Conservation (phyloP, 2,113 vertebrate species). For the Porphyrio hochstetteri region DNA sequence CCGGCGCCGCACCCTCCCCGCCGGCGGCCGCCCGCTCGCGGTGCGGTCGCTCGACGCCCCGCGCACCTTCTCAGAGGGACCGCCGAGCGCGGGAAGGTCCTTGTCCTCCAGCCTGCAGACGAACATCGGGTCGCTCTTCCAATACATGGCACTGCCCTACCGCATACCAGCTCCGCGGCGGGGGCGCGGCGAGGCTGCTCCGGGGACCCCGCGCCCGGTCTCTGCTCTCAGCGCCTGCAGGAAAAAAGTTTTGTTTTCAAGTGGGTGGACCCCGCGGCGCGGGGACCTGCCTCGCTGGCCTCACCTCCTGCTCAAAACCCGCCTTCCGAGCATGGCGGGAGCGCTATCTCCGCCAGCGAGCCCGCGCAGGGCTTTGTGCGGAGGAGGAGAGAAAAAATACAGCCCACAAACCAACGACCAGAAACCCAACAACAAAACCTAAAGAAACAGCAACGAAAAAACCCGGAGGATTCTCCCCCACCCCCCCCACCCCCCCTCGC, state of each 20-base stretch:
- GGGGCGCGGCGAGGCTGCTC: neutral
- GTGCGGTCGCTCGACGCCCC: neutral
- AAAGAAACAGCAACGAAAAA: neutral
- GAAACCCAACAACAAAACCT: neutral
- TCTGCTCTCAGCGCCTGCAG: slow-evolving; percentile 62
- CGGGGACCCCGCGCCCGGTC: slow-evolving; percentile 24
- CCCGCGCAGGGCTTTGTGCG: neutral
- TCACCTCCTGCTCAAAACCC: slow-evolving; percentile 80
- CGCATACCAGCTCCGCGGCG: slow-evolving; percentile 68
- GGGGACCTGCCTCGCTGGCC: slow-evolving; percentile 62
- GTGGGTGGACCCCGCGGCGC: slow-evolving; percentile 78
- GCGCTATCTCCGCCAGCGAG: slow-evolving; percentile 45
- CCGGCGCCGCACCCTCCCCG: neutral
- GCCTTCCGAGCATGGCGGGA: slow-evolving; percentile 68
- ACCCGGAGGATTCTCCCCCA: neutral
- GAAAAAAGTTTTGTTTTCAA: slow-evolving; percentile 75
- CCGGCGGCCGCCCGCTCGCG: neutral
- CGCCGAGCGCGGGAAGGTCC: slow-evolving; percentile 74
- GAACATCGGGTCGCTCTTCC: slow-evolving; percentile 87
- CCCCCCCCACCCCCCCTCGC: neutral
- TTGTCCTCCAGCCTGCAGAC: slow-evolving; percentile 79
- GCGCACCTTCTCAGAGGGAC: slow-evolving; percentile 83
- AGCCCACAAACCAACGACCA: no score
- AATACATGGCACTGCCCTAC: slow-evolving; percentile 84
- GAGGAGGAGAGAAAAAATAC: neutral